Conservation (phyloP, 2,113 vertebrate genomes). For the Peromyscus leucopus region DNA sequence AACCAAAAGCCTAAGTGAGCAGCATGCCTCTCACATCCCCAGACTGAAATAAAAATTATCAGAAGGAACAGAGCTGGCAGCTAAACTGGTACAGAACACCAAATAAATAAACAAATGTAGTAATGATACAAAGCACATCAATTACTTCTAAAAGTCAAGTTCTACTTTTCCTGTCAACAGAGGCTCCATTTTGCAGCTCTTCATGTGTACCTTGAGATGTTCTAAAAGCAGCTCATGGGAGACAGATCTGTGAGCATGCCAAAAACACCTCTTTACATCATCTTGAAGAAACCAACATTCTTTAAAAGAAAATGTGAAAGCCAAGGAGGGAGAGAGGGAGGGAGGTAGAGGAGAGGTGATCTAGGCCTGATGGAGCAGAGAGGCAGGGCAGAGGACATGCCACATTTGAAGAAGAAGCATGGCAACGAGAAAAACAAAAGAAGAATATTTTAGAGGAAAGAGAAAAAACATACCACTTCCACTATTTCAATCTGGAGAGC, state of each 20-base stretch:
- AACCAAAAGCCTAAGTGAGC: background rate
- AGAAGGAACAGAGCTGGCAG: background rate
- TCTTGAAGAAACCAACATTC: background rate
- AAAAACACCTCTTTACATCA: background rate
- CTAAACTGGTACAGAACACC: background rate
- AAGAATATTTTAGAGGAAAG: constrained; percentile 55
- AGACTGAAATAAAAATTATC: background rate
- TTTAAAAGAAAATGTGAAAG: background rate
- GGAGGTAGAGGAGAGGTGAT: background rate
- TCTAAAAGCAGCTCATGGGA: background rate
- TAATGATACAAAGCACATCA: background rate
- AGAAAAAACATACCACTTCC: background rate
- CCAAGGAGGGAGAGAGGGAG: background rate
- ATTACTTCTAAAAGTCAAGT: background rate
- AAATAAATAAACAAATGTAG: constrained; percentile 9
- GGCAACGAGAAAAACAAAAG: too few relatives aligned
- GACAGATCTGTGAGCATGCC: background rate
- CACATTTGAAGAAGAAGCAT: constrained; percentile 21
- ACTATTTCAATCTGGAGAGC: constrained; percentile 54
- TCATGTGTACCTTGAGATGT: background rate
- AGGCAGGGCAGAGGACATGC: background rate
- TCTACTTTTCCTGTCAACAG: background rate
- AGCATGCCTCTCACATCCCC: background rate
- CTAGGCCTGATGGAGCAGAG: background rate
- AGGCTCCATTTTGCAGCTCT: background rate